Evolutionary conservation across 1,140 invertebrate genomes (phyloP), one percentile per base, ranked within the genome.

Genomic region (Neoseiulus cucumeris): DNA sequence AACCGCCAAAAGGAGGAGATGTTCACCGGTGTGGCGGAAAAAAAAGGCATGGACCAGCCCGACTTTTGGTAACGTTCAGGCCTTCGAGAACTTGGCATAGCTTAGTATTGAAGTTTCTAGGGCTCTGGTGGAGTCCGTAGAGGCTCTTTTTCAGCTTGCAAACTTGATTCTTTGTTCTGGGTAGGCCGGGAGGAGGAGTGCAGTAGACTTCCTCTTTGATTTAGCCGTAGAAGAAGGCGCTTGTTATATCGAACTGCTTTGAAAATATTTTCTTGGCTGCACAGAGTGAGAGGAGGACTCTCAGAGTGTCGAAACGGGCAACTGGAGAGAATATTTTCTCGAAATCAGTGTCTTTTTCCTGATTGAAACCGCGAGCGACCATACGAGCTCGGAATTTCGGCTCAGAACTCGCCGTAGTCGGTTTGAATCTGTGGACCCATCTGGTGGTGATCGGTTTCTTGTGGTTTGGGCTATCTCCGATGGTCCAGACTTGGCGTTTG

Each of bases 361-460:
- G 71, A 22, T 65, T 44, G 44, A 64, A 72, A 7, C 70, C 67
- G 12, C 41, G 22, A 12, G 72, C 75, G 42, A 78, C 75, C 51
- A 78, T 70, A 45, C 76, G 66, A 29, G 79, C 76, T 70, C 78
- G 79, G 65, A 71, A 76, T 47, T 64, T 68, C n/a, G 66, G 69
- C 5, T 67, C 64, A 6, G 14, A 18, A 55, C 69, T 69, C 64
- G 72, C 66, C 42, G 42, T n/a, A 44, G 12, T n/a, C 12, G 42
- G 12, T n/a, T 44, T 44, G 12, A 44, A 12, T n/a, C n/a, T 44
- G 42, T 44, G n/a, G 12, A 44, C 42, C 42, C 42, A 44, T n/a
- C 42, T 44, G 42, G 12, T 12, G 42, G 12, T n/a, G n/a, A n/a
- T n/a, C n/a, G n/a, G n/a, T n/a, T n/a, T n/a, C n/a, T n/a, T n/a